These are phyloP conservation scores for Nomia melanderi DNA, from an alignment of 1,140 invertebrate species.

Conservation along the genomic window DNA sequence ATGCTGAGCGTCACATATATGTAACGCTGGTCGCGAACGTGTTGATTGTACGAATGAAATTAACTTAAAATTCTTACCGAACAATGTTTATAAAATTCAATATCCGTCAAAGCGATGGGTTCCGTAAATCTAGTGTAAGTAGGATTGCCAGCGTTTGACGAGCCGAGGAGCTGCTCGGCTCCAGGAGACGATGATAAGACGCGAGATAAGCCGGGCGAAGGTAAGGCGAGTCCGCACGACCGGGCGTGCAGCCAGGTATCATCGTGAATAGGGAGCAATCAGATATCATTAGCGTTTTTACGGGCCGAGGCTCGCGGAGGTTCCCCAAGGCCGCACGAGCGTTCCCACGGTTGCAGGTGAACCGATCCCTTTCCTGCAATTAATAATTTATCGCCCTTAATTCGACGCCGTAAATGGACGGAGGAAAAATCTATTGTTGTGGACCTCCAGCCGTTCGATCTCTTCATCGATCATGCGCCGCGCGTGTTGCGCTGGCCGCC, in stretches of 20 bases:
- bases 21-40: no score
- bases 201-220: conserved; percentile 62
- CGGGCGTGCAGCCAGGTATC: conserved; percentile 70
- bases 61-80: no score
- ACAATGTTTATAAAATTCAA: no score
- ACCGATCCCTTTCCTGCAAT: conserved; percentile 68
- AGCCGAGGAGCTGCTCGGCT: conserved; percentile 47
- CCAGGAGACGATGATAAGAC: conserved; percentile 64
- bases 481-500: background rate
- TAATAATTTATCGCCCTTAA: conserved; percentile 62
- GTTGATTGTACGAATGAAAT: no score
- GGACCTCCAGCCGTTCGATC: background rate
- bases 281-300: conserved; percentile 79
- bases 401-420: conserved; percentile 56
- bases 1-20: no score
- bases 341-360: conserved; percentile 64
- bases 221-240: conserved; percentile 63
- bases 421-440: conserved; percentile 44
- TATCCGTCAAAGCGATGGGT: no score
- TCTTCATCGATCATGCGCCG: background rate
- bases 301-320: conserved; percentile 60
- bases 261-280: conserved; percentile 78
- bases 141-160: conserved; percentile 61
- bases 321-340: conserved; percentile 31
- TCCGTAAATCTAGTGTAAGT: no score